phyloP scores from a whole-genome alignment of 2,888 invertebrate species.

The Dinocampus coccinellae region DNA sequence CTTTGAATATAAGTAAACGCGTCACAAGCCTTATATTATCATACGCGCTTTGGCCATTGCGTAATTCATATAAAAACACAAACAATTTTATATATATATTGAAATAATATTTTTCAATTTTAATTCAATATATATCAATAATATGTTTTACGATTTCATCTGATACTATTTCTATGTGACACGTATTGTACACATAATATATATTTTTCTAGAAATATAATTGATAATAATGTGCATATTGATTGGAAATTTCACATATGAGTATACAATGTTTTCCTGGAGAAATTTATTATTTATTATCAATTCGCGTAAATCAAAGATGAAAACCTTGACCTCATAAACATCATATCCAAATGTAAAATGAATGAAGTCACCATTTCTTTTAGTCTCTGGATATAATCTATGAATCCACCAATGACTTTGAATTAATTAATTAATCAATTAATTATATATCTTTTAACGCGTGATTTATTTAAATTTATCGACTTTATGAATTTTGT shows the following conservation, averaged over 20 bases:
- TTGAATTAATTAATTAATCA: neutral
- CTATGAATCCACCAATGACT: neutral
- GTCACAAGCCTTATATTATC: neutral
- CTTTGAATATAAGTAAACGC: slow-evolving; percentile 8
- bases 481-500: neutral
- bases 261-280: slow-evolving; percentile 8
- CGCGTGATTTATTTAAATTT: neutral
- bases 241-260: neutral
- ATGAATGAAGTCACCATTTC: slow-evolving; percentile 46
- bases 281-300: slow-evolving; percentile 26
- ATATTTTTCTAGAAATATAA: neutral
- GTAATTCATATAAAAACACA: neutral
- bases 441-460: neutral
- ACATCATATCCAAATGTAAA: slow-evolving; percentile 35
- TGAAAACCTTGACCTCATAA: slow-evolving; percentile 40
- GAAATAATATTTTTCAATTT: neutral
- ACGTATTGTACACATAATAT: neutral
- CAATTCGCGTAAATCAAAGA: slow-evolving; percentile 7
- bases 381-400: slow-evolving; percentile 26
- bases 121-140: too few relatives aligned
- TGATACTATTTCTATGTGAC: neutral
- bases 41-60: neutral
- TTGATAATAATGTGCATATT: neutral
- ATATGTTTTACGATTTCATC: neutral
- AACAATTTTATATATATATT: neutral